These are phyloP conservation scores for Bos indicus DNA, from an alignment of 2,113 vertebrate species.

Conservation along the genomic window DNA sequence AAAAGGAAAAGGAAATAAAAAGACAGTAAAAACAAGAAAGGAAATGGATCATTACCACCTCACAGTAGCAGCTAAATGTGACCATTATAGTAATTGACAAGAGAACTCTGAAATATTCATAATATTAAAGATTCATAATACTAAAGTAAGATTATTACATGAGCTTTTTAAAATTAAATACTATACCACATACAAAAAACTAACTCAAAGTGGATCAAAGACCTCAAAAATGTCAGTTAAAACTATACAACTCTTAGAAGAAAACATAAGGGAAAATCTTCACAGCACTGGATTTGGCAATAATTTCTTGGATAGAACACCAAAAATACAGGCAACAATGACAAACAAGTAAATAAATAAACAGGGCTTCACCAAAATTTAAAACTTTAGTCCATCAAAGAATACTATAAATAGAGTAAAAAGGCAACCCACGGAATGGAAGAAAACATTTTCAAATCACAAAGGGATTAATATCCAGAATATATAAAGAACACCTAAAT, in stretches of 20 bases:
- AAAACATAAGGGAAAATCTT: background rate
- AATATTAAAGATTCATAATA: background rate
- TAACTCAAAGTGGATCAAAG: background rate
- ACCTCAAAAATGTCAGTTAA: background rate
- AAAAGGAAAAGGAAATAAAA: background rate
- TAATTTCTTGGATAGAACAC: background rate
- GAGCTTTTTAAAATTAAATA: background rate
- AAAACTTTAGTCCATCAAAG: background rate
- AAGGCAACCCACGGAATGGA: background rate
- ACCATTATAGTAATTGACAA: background rate
- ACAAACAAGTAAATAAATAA: background rate
- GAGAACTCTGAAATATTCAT: background rate
- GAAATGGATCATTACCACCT: background rate
- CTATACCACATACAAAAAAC: background rate
- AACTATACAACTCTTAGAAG: background rate
- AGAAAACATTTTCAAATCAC: background rate
- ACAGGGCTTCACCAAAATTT: background rate
- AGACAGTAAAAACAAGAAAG: background rate
- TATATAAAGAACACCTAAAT: background rate
- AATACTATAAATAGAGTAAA: background rate
- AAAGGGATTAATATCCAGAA: background rate
- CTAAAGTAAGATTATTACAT: background rate
- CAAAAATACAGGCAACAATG: background rate
- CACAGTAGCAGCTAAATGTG: background rate
- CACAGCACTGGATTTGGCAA: background rate